Base-by-base conservation (phyloP, 30 jellyfish, hydroid and myxozoan genomes). In the Pseudorhiza aurosa region DNA sequence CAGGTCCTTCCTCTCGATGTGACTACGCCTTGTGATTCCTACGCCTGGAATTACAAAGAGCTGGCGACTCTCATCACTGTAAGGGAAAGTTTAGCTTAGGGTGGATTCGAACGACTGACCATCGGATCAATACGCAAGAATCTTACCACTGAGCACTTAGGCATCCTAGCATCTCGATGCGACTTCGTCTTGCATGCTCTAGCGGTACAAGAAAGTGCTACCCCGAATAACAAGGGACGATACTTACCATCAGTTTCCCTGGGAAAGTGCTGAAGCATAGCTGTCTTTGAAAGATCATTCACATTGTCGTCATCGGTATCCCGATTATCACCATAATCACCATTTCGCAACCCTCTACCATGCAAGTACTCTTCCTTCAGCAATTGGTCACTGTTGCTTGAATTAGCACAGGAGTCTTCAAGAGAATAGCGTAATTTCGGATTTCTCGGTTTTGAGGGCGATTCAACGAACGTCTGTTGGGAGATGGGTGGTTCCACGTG, bases 371-470 rank as follows among this genome's bases (percentile, higher is more conserved):
- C 31, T 19, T 44, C 65, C 32, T 50, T 74, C 37, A 72, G 19
- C 50, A 9, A 8, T 4, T 11, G 18, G 11, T 72, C 85, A 55
- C 55, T 33, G 56, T 32, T 17, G 14, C 56, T 43, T 6, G 8
- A 4, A 0, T 72, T 74, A 29, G 50, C 33, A 2, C 12, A 25
- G 0, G 35, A 35, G 12, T 56, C 85, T 32, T 35, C 85, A 35
- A 72, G 67, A 8, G 85, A 31, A 50, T 72, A 72, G 24, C 40
- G 74, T 11, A 72, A 55, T 27, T 72, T 72, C 17, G 73, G 85
- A 35, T 72, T 50, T 4, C 71, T 53, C 8, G 56, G 59, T 17
- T 72, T 72, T 18, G 36, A 43, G 42, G 50, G 63, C n/a, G 50
- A 29, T 51, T 27, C 85, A 22, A 53, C 37, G 33, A 51, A 49